Percentiles rank a stretch among this genome's conserved stretches.
These are phyloP conservation scores for Etheostoma spectabile DNA, from an alignment of 2,113 vertebrate species.

Conservation along the genomic window DNA sequence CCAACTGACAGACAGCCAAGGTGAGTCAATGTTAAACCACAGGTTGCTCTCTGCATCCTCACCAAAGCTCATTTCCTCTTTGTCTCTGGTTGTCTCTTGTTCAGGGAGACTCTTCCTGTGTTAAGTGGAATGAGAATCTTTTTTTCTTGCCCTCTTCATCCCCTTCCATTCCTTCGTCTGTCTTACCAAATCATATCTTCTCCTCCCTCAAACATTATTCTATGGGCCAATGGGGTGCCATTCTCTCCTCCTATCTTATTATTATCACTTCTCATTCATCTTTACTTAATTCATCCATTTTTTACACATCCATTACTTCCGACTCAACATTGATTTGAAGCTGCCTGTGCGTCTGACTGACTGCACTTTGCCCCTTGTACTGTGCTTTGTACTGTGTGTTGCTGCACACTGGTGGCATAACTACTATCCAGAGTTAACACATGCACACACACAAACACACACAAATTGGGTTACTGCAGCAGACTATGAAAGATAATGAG, in stretches of 20 bases:
- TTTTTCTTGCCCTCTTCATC: slow-evolving; percentile 7
- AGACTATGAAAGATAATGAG: fast-evolving
- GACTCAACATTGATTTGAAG: slow-evolving; percentile 16
- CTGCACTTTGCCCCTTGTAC: background rate
- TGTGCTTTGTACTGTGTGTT: too few species aligned
- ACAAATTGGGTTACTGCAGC: background rate
- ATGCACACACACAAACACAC: background rate
- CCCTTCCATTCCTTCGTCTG: background rate
- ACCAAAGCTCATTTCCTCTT: slow-evolving; percentile 51
- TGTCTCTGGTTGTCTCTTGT: slow-evolving; percentile 20
- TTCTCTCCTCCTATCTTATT: slow-evolving; percentile 43
- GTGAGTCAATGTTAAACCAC: slow-evolving; percentile 71
- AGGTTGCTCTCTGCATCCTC: slow-evolving; percentile 58
- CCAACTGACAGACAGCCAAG: slow-evolving; percentile 61
- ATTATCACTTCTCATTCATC: slow-evolving; percentile 43
- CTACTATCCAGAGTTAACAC: background rate
- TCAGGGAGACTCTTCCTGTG: slow-evolving; percentile 12
- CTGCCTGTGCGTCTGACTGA: background rate
- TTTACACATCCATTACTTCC: slow-evolving; percentile 11
- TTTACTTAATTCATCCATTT: slow-evolving; percentile 30
- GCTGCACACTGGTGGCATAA: background rate
- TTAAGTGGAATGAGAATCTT: slow-evolving; percentile 35
- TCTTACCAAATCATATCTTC: slow-evolving; percentile 5
- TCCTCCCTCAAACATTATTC: slow-evolving; percentile 18
- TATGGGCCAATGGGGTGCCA: background rate